A percentile compares a stretch with the other conserved stretches of the same genome.
These are phyloP conservation scores for Catostylus mosaicus DNA, from an alignment of 30 jellyfish, hydroid and myxozoan species.

Conservation along the genomic window DNA sequence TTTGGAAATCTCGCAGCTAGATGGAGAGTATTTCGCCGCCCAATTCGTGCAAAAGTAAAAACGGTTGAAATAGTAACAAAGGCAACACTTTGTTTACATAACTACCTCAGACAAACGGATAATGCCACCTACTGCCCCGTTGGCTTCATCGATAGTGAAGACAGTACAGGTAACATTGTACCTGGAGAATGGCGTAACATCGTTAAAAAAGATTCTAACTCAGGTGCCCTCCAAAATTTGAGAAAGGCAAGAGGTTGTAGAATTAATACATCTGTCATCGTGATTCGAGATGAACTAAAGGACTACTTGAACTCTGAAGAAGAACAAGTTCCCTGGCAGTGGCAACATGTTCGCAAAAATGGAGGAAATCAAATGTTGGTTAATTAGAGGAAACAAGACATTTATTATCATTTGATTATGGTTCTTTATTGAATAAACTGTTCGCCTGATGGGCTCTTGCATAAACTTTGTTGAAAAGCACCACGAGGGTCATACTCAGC, in stretches of 20 bases:
- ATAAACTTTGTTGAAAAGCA: too few species aligned
- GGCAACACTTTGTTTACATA: constrained; percentile 27
- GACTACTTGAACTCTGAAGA: constrained; percentile 49
- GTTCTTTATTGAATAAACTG: neutral
- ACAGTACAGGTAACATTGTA: constrained; percentile 26
- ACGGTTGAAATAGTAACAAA: constrained; percentile 7
- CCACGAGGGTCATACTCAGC: too few species aligned
- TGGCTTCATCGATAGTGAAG: constrained; percentile 42
- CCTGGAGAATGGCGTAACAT: constrained; percentile 54
- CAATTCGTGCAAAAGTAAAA: constrained; percentile 12
- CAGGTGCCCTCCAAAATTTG: neutral
- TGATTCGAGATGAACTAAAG: constrained; percentile 7
- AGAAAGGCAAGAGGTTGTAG: constrained; percentile 20
- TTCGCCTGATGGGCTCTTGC: too few species aligned
- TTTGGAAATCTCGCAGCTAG: constrained; percentile 43
- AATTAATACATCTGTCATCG: constrained; percentile 12
- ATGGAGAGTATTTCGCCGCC: constrained; percentile 39
- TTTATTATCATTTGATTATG: neutral
- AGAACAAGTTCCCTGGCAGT: constrained; percentile 43
- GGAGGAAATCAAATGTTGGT: constrained; percentile 1
- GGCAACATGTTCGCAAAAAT: constrained; percentile 27
- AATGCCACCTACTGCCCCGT: constrained; percentile 41
- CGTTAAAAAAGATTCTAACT: constrained; percentile 7
- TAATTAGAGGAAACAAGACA: neutral
- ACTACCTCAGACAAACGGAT: constrained; percentile 36